Evolutionary conservation across 2,113 vertebrate species (phyloP), one percentile per base, ranked within the genome.

Genomic region (Spheniscus mendiculus): DNA sequence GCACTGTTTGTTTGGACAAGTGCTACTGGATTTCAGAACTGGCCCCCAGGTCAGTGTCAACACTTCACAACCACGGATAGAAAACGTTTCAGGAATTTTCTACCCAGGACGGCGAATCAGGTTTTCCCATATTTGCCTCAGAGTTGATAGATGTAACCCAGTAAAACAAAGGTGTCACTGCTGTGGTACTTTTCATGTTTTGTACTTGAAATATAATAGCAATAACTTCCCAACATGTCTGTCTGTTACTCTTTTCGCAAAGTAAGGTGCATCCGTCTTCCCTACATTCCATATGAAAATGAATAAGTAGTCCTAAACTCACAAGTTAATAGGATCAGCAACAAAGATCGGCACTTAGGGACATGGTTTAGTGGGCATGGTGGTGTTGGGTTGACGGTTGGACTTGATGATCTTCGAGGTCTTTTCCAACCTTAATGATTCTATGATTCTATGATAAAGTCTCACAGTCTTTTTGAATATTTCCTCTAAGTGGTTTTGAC

Each of bases 1-100:
- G 62, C 73, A 65, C 40, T 93, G 70, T 95, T 94, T 97, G 96
- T 97, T 97, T 97, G 85, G 77, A 97, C 95, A 98, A 97, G 72
- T 97, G 96, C 94, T 97, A 58, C 96, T 96, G 73, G 80, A 76
- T 92, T 94, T 93, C 94, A 94, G 90, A 94, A 66, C 66, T 95
- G 84, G 72, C 76, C 89, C 22, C 56, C 50, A 66, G 96, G 96
- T 97, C 97, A 95, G 40, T 40, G 36, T 95, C 92, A 97, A 67
- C 83, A 84, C 71, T 86, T 92, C 38, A 23, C 86, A 70, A 47
- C 69, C 34, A 2, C 0, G 32, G 66, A 42, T 30, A 27, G 86
- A 89, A 93, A 88, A 83, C 12, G 32, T 81, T 96, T 76, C 52
- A 83, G 90, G 89, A 96, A 83, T 95, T 92, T 96, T 87, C 52